Evolutionary conservation across 2,888 invertebrate genomes (phyloP).

Genomic region (Mesochorus sp.): DNA sequence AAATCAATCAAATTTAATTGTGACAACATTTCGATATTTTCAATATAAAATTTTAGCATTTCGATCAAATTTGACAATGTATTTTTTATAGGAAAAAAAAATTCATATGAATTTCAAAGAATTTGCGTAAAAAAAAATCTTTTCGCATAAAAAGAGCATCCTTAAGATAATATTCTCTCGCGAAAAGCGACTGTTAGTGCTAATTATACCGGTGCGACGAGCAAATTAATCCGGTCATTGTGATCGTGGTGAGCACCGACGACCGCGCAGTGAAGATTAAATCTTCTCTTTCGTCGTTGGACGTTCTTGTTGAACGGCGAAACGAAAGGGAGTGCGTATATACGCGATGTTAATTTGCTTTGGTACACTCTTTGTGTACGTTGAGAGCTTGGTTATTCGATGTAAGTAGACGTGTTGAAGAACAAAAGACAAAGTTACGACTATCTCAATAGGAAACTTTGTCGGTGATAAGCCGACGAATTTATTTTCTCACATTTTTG

Average conservation of each 20-base stretch:
- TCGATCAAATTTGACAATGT: too few species aligned
- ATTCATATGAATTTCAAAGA: too few species aligned
- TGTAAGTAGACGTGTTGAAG: background rate
- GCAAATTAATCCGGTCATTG: conserved; percentile 62
- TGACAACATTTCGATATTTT: too few species aligned
- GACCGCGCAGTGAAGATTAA: conserved; percentile 50
- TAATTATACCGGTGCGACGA: conserved; percentile 50
- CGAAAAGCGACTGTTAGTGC: conserved; percentile 45
- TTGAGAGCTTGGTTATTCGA: background rate
- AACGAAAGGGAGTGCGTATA: conserved; percentile 16
- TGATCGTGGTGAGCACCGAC: conserved; percentile 37
- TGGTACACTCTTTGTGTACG: background rate
- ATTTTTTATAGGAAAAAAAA: too few species aligned
- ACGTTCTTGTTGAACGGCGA: background rate
- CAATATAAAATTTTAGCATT: too few species aligned
- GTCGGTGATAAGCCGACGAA: background rate
- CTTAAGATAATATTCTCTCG: background rate
- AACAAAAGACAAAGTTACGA: background rate
- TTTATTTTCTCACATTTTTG: background rate
- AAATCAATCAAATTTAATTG: too few species aligned
- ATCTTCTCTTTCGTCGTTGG: conserved; percentile 41
- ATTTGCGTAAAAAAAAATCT: background rate
- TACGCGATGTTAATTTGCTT: conserved; percentile 14
- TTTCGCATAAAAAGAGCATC: background rate
- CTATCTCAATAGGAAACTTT: background rate